Percentiles rank a stretch among this genome's conserved stretches.
Conservation (phyloP, 2,797 vertebrate species). For the Tympanoctomys barrerae region DNA sequence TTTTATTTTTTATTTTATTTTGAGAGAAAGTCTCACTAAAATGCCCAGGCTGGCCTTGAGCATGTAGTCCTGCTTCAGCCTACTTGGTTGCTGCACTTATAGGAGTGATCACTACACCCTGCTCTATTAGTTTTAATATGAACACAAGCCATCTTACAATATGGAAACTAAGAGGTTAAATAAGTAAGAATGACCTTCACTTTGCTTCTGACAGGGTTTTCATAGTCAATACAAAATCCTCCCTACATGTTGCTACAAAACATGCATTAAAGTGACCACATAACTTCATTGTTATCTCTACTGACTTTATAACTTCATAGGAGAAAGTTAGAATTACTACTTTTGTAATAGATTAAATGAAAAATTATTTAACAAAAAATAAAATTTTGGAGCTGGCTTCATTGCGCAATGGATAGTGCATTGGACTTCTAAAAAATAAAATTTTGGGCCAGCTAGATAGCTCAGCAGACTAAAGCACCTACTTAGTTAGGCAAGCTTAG, state of each 20-base stretch:
- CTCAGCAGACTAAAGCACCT: too few relatives aligned
- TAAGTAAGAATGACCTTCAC: neutral
- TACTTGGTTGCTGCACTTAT: neutral
- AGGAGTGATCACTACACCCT: neutral
- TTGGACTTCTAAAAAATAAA: neutral
- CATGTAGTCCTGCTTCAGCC: neutral
- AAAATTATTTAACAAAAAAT: neutral
- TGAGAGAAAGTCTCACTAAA: neutral
- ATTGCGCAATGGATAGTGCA: too few relatives aligned
- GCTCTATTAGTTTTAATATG: neutral
- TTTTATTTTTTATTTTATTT: neutral
- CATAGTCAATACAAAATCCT: neutral
- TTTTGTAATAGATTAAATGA: neutral
- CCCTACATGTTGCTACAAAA: neutral
- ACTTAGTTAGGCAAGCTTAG: too few relatives aligned
- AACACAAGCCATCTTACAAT: neutral
- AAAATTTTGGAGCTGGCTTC: neutral
- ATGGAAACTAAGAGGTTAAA: neutral
- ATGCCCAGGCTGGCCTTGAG: neutral
- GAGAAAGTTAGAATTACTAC: neutral
- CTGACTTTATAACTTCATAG: neutral
- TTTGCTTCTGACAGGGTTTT: neutral
- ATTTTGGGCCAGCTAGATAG: too few relatives aligned
- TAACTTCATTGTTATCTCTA: neutral
- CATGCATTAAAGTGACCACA: fast-evolving